A percentile compares a stretch with the other conserved stretches of the same genome.
phyloP scores from a whole-genome alignment of 1,140 invertebrate species.

The Solen grandis region DNA sequence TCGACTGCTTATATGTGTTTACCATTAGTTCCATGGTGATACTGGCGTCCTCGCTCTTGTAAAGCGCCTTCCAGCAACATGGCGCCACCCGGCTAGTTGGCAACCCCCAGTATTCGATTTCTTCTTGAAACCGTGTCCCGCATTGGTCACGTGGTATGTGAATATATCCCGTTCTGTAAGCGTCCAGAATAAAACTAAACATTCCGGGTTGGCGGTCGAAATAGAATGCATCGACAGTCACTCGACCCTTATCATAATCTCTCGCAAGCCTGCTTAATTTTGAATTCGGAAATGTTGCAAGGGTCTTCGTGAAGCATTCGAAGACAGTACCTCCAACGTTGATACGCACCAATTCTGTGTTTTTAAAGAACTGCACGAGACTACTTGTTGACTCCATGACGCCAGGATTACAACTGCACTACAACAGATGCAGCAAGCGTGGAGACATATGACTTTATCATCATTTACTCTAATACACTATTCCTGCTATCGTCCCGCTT shows the following conservation, averaged over 20 bases:
- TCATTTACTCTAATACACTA: no score
- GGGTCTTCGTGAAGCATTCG: constrained; percentile 1
- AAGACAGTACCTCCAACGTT: constrained; percentile 35
- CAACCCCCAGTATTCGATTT: constrained; percentile 39
- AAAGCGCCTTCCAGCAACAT: constrained; percentile 48
- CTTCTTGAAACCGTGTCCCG: constrained; percentile 77
- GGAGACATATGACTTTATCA: no score
- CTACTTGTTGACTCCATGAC: no score
- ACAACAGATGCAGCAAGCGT: no score
- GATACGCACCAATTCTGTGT: no score
- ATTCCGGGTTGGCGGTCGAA: constrained; percentile 97
- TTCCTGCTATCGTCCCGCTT: no score
- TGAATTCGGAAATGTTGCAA: constrained; percentile 29
- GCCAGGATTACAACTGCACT: no score
- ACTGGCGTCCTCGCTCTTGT: background rate
- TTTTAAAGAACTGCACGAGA: no score
- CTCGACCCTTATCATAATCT: background rate
- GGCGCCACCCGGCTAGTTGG: constrained; percentile 14
- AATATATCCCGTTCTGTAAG: constrained; percentile 96
- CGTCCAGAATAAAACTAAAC: constrained; percentile 97
- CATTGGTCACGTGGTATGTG: constrained; percentile 98
- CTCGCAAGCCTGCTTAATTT: constrained; percentile 17
- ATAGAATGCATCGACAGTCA: constrained; percentile 82
- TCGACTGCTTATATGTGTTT: no score
- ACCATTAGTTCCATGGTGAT: background rate